These are phyloP conservation scores for Erethizon dorsatum DNA, from an alignment of 2,797 vertebrate species.

Conservation along the genomic window DNA sequence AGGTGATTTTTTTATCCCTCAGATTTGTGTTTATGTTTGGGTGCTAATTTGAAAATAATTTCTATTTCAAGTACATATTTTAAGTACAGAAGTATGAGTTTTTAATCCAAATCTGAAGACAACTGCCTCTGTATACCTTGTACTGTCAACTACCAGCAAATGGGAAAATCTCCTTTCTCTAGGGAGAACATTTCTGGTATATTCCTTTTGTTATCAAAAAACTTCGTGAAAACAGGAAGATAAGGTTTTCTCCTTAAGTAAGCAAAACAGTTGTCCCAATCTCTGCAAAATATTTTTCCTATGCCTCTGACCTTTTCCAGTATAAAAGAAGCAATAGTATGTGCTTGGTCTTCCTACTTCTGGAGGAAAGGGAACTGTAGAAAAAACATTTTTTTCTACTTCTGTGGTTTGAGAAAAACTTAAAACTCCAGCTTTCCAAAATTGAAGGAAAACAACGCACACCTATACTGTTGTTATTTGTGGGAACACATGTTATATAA, in stretches of 20 bases:
- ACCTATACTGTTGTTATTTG: slow-evolving; percentile 28
- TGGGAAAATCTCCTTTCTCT: slow-evolving; percentile 30
- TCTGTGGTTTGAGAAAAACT: slow-evolving; percentile 55
- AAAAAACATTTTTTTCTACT: neutral
- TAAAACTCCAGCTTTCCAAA: slow-evolving; percentile 56
- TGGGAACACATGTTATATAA: neutral
- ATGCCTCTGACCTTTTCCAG: slow-evolving; percentile 19
- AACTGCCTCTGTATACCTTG: neutral
- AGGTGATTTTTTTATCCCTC: neutral
- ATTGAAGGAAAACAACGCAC: slow-evolving; percentile 59
- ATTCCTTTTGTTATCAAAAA: slow-evolving; percentile 56
- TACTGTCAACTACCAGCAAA: slow-evolving; percentile 53
- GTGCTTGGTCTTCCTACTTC: slow-evolving; percentile 39
- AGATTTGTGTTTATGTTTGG: neutral
- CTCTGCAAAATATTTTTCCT: slow-evolving; percentile 68
- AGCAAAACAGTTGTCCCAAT: slow-evolving; percentile 29
- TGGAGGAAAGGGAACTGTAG: slow-evolving; percentile 44
- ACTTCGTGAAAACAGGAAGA: slow-evolving; percentile 58
- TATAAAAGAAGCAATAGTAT: slow-evolving; percentile 58
- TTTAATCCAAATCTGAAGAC: slow-evolving; percentile 49
- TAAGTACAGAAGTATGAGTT: slow-evolving; percentile 45
- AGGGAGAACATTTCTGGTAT: slow-evolving; percentile 36
- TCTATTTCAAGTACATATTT: slow-evolving; percentile 49
- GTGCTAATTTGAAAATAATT: slow-evolving; percentile 66
- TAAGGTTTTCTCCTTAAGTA: slow-evolving; percentile 64